Evolutionary conservation across 2,888 invertebrate genomes (phyloP).

Genomic region (Caenorhabditis sp.): DNA sequence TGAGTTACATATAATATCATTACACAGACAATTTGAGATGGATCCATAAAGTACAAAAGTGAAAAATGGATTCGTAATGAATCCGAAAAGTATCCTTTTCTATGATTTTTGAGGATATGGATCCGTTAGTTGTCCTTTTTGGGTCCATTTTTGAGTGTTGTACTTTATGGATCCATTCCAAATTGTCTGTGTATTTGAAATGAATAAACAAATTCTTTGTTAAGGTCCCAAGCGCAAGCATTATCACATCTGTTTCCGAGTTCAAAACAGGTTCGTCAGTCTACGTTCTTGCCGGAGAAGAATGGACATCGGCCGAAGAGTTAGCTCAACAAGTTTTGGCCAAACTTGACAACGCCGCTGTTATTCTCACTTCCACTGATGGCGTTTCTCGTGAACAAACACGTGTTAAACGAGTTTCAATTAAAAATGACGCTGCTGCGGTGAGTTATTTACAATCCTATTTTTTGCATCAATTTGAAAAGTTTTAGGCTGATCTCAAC

Average conservation of each 20-base stretch:
- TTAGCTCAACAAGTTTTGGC: conserved; percentile 42
- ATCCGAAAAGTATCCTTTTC: too few relatives aligned
- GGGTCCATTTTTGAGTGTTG: too few relatives aligned
- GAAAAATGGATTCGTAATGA: too few relatives aligned
- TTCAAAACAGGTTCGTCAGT: conserved; percentile 34
- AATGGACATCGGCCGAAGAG: conserved; percentile 47
- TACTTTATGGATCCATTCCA: too few relatives aligned
- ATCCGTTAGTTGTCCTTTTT: too few relatives aligned
- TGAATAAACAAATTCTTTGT: not conserved
- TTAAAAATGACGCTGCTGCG: conserved; percentile 6
- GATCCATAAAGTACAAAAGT: too few relatives aligned
- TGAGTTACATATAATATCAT: too few relatives aligned
- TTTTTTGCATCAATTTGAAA: too few relatives aligned
- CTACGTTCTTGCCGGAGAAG: conserved; percentile 52
- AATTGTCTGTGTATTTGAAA: too few relatives aligned
- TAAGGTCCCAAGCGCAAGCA: conserved; percentile 31
- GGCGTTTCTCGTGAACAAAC: conserved; percentile 37
- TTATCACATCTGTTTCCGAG: conserved; percentile 33
- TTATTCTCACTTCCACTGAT: conserved; percentile 45
- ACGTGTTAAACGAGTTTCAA: conserved; percentile 54
- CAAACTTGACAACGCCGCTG: conserved; percentile 36
- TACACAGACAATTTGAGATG: too few relatives aligned
- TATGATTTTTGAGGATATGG: too few relatives aligned
- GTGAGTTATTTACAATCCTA: too few relatives aligned
- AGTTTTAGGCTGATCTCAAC: conserved; percentile 1